phyloP scores from a whole-genome alignment of 1,140 invertebrate species.

The Galleria mellonella region DNA sequence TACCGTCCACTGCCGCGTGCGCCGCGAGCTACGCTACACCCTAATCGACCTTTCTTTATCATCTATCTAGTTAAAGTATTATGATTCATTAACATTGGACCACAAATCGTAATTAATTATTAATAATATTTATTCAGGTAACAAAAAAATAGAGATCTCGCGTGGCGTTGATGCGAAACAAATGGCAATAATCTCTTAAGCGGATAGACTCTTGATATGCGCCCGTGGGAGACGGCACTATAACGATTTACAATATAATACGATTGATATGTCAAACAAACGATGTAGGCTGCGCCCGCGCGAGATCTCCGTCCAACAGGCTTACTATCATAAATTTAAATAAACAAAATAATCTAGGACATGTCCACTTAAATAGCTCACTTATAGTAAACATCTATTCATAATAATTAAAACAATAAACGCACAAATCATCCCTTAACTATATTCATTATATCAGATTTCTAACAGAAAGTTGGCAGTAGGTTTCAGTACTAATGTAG shows the following conservation, averaged over 20 bases:
- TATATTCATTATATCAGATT: slow-evolving; percentile 41
- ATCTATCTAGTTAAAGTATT: slow-evolving; percentile 68
- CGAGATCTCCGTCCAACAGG: slow-evolving; percentile 47
- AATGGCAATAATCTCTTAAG: slow-evolving; percentile 12
- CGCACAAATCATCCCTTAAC: slow-evolving; percentile 59
- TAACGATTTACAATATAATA: slow-evolving; percentile 14
- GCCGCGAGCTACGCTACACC: slow-evolving; percentile 43
- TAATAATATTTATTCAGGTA: slow-evolving; percentile 72
- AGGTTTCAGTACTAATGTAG: slow-evolving; percentile 57
- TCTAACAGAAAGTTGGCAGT: slow-evolving; percentile 69
- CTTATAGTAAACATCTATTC: slow-evolving; percentile 63
- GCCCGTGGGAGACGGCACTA: no score
- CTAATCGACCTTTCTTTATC: slow-evolving; percentile 41
- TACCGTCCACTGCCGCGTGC: background rate
- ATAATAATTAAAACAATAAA: slow-evolving; percentile 65
- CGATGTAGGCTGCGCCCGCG: slow-evolving; percentile 12
- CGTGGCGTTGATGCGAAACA: slow-evolving; percentile 9
- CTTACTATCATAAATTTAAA: slow-evolving; percentile 59
- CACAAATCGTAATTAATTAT: slow-evolving; percentile 71
- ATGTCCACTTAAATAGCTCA: slow-evolving; percentile 56
- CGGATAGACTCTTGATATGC: background rate
- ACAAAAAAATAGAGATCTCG: slow-evolving; percentile 64
- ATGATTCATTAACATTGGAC: slow-evolving; percentile 73
- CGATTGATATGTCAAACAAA: slow-evolving; percentile 42
- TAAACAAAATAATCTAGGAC: slow-evolving; percentile 68